Percentiles rank a stretch among this genome's conserved stretches.
These are phyloP conservation scores for Bradypodion pumilum DNA, from an alignment of 2,797 vertebrate species.

Conservation along the genomic window DNA sequence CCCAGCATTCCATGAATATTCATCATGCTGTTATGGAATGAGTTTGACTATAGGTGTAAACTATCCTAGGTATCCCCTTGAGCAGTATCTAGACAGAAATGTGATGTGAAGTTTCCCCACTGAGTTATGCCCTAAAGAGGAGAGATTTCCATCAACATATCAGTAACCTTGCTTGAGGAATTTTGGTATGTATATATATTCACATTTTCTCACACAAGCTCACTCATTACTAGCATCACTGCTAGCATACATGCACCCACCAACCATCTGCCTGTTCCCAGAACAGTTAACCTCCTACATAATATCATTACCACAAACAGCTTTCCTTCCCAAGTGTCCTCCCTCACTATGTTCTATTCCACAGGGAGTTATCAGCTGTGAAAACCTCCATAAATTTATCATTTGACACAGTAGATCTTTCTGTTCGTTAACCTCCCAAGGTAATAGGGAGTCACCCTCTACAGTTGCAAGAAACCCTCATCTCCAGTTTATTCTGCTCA, in stretches of 20 bases:
- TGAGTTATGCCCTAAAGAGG: not conserved
- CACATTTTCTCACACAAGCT: not conserved
- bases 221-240: not conserved
- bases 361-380: not conserved
- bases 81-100: not conserved
- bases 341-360: not conserved
- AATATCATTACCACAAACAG: not conserved
- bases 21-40: too few species aligned
- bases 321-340: constrained; percentile 4
- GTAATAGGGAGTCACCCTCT: not conserved
- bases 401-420: not conserved
- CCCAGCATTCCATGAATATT: not conserved
- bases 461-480: not conserved
- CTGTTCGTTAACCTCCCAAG: not conserved
- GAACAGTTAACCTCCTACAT: not conserved
- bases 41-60: not conserved
- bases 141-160: not conserved
- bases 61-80: not conserved
- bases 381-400: not conserved
- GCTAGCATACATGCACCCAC: not conserved
- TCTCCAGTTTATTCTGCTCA: not conserved
- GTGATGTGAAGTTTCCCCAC: not conserved
- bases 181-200: not conserved
- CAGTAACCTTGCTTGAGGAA: not conserved
- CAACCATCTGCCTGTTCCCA: not conserved